phyloP scores from a whole-genome alignment of 2,113 vertebrate genomes.

The Colius striatus region DNA sequence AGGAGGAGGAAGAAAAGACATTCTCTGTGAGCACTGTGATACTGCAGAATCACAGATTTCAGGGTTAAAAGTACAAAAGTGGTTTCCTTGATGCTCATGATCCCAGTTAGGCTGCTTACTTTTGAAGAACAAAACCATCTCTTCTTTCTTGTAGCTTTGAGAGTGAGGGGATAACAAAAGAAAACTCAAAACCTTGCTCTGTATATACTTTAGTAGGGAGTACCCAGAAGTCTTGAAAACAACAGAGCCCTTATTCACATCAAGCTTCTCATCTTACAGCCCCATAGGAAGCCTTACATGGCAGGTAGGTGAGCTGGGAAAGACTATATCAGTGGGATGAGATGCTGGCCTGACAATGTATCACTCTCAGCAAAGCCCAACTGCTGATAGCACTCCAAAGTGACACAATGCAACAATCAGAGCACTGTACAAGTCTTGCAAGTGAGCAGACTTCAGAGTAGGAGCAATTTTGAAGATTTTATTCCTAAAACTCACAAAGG shows the following conservation, averaged over 20 bases:
- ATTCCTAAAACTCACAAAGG: background rate
- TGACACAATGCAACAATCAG: background rate
- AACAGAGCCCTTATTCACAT: background rate
- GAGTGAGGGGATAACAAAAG: background rate
- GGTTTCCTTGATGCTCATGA: background rate
- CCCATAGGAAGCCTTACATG: fast-evolving
- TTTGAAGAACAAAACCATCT: background rate
- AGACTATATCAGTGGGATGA: background rate
- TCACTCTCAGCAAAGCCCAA: background rate
- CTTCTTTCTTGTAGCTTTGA: background rate
- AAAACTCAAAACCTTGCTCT: background rate
- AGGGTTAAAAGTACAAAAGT: background rate
- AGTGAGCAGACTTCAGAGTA: background rate
- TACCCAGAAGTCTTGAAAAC: background rate
- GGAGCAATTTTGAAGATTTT: background rate
- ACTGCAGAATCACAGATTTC: background rate
- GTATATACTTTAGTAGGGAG: background rate
- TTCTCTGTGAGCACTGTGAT: background rate
- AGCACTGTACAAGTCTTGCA: background rate
- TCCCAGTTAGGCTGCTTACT: background rate
- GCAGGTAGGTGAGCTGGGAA: background rate
- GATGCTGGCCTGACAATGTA: background rate
- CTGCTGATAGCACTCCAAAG: background rate
- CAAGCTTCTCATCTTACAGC: background rate
- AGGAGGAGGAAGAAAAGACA: background rate